Conservation (phyloP, 1,140 invertebrate genomes). For the Drosophila ananassae region DNA sequence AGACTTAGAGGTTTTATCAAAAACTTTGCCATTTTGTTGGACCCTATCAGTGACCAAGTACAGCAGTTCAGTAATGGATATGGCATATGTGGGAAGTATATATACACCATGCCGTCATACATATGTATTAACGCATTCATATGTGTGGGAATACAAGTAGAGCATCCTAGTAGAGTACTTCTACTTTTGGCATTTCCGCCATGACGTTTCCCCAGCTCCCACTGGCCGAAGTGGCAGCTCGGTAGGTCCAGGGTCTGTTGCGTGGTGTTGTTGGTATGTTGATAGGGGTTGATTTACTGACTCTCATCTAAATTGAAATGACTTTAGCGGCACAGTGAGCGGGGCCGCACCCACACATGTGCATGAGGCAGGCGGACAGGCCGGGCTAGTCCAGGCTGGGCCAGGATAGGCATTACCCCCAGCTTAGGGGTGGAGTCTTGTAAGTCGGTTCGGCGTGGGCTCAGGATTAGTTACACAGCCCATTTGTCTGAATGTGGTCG, state of each 20-base stretch:
- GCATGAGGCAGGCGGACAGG: not conserved
- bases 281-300: constrained; percentile 84
- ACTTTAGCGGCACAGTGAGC: constrained; percentile 80
- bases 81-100: constrained; percentile 15
- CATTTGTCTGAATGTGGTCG: constrained; percentile 52
- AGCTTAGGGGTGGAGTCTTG: constrained; percentile 73
- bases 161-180: not conserved
- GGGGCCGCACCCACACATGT: constrained; percentile 6
- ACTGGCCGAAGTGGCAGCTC: constrained; percentile 54
- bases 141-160: constrained; percentile 3
- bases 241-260: constrained; percentile 8
- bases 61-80: constrained; percentile 7
- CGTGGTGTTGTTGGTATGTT: constrained; percentile 74
- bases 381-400: constrained; percentile 1
- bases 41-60: not conserved
- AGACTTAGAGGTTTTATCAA: no score
- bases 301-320: constrained; percentile 83
- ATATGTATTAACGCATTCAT: constrained; percentile 6
- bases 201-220: constrained; percentile 65
- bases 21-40: not conserved
- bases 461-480: constrained; percentile 58
- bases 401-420: not conserved
- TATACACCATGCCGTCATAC: not conserved
- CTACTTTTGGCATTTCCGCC: constrained; percentile 48
- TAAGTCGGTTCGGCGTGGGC: constrained; percentile 48